These are phyloP conservation scores for Deilephila elpenor DNA, from an alignment of 2,888 invertebrate species.

Conservation along the genomic window DNA sequence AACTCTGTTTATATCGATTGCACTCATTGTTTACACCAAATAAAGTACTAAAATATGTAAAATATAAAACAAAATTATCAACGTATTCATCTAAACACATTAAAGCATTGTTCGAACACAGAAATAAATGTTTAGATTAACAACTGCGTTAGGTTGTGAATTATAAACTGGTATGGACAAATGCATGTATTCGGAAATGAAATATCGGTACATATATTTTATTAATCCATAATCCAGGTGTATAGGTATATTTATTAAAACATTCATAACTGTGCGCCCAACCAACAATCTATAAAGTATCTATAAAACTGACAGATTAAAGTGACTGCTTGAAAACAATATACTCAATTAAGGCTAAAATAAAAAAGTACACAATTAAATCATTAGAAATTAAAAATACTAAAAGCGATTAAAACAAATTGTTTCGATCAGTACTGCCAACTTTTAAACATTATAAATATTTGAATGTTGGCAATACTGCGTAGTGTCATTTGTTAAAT, in stretches of 20 bases:
- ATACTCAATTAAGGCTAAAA: not conserved
- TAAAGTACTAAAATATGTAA: not conserved
- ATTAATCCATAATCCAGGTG: no score
- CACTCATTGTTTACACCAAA: not conserved
- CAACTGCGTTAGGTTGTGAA: not conserved
- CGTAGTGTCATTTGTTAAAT: not conserved
- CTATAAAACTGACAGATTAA: not conserved
- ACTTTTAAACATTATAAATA: not conserved
- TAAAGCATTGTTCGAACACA: not conserved
- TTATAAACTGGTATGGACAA: no score
- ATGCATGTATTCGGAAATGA: no score
- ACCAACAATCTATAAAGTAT: no score
- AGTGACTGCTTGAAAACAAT: not conserved
- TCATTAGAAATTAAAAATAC: slow-evolving; percentile 18
- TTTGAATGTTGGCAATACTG: not conserved
- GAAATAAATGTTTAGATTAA: not conserved
- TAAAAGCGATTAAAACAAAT: not conserved
- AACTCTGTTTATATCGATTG: not conserved
- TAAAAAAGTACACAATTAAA: not conserved
- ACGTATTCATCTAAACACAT: not conserved
- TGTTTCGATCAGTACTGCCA: not conserved
- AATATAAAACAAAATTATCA: not conserved
- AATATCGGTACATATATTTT: no score
- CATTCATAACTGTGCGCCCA: no score
- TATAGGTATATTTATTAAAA: no score